Base-by-base conservation (phyloP, 1,140 invertebrate species). In the Lordiphosa clarofinis region DNA sequence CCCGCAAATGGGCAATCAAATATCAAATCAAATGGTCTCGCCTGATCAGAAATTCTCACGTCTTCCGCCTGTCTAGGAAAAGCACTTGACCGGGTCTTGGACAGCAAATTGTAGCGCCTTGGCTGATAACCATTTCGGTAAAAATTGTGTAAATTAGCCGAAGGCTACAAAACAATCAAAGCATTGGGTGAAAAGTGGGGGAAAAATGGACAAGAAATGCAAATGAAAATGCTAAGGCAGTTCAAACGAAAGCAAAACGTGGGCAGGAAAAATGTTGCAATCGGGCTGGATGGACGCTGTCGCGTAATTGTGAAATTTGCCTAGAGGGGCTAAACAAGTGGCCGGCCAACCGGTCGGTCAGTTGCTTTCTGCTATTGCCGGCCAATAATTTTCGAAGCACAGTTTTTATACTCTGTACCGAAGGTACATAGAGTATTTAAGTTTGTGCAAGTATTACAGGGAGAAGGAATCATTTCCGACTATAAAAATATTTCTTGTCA, bases 201-300 rank as follows among this genome's bases (percentile, higher is more conserved):
- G 56, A 38, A 44, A 42, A 38, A 50, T 13, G 28, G 4, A 19
- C 43, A 71, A 33, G 55, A 58, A 78, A 78, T 73, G 61, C 73
- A 84, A 81, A 81, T 81, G 56, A 50, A 57, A 62, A 52, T 47
- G 50, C 65, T 43, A 64, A 64, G 72, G 44, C 58, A 73, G 73
- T 84, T 84, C 62, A 68, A 84, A 84, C 42, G 76, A 84, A 81
- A 81, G 74, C 69, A 57, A 70, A 60, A 58, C 62, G 63, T 67
- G 64, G 47, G 40, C 64, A 67, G 62, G 44, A 49, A 54, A 62
- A 73, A 49, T 81, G 61, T 68, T 81, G 76, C 72, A 82, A 81
- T 62, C 49, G 9, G 21, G 12, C 50, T 48, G 31, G 53, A 50
- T 49, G 40, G 63, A 36, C 8, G 66, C 54, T 42, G 46, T 46